Evolutionary conservation across 1,140 invertebrate species (phyloP), one percentile per base, ranked within the genome.

Genomic region (Cydia strobilella): DNA sequence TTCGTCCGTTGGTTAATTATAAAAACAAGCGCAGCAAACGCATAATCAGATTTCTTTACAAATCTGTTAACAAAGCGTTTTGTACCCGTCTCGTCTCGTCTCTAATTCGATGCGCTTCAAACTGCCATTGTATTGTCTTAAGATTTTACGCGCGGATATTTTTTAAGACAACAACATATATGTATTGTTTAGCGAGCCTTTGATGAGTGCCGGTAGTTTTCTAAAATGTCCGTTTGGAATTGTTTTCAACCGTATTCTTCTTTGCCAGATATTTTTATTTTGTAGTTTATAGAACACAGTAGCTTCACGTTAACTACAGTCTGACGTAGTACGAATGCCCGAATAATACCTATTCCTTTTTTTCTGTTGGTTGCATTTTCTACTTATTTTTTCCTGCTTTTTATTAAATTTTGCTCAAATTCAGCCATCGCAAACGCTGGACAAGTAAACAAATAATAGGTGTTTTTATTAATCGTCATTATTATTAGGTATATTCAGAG

Each of bases 101-200:
- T 69, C n/a, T 69, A 69, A 69, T 69, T 69, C 65, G 65, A 69
- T 13, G 65, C 20, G 65, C 65, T 69, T 69, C 65, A 69, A 69
- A 69, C n/a, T 20, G n/a, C 65, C 31, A 69, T 69, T 69, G 65
- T 69, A 42, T 69, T 69, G 65, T 69, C n/a, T 69, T 42, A 31
- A 31, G 65, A 35, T 69, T 69, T 69, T 69, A 69, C 65, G 27
- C 65, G 65, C 65, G 65, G 31, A 69, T 15, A 42, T 35, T 35
- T 69, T 69, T 69, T 69, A 35, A 66, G 31, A 23, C 65, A 69
- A 69, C 65, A 39, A 69, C 7, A 35, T 35, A 35, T 69, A 69
- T 69, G 42, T 42, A 35, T 69, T 35, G 27, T 69, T 31, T 35
- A 39, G 15, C 13, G 65, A 39, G 15, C 18, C 65, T 69, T 69